Evolutionary conservation across 1,140 invertebrate genomes (phyloP), one percentile per base, ranked within the genome.

Genomic region (Hyposmocoma kahamanoa): DNA sequence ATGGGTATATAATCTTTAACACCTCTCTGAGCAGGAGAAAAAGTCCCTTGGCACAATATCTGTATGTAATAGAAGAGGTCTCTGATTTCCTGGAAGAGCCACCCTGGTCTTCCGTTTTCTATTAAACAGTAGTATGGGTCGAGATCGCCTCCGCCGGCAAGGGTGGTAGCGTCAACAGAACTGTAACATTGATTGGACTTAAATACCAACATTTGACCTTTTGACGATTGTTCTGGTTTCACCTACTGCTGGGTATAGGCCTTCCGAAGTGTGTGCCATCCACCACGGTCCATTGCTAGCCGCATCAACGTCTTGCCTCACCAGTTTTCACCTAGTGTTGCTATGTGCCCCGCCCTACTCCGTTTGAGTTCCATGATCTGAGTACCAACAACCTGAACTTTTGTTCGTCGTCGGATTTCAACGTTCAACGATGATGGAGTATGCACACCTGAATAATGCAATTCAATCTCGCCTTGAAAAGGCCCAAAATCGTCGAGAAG

Each of bases 11-110:
- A 87, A 19, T 90, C 87, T 1, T 86, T 86, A 5, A 92, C 87
- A 11, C 76, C 68, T 46, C 91, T 72, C 39, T 85, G 84, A 1
- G 87, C 84, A 34, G 87, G 89, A 0, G 89, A 90, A 64, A 91
- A 89, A 26, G 92, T 89, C 10, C 91, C 91, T 72, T 92, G 90
- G 55, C 91, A 90, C 46, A 89, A 77, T 17, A 94, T 91, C 81
- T 93, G 91, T 50, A 91, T 89, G 72, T 92, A 93, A 72, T 93
- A 92, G 72, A 94, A 93, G 26, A 92, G 79, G 60, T 93, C 90
- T 48, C 91, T 79, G 42, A 93, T 89, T 73, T 93, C 92, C 21
- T 90, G 87, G 51, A 92, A 91, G 17, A 93, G 75, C 86, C 90
- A 91, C 13, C 91, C 91, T 0, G 86, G 80, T 2, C 81, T 73